Percentiles rank a stretch among this genome's conserved stretches.
Evolutionary conservation across 2,113 vertebrate species (phyloP).

Genomic region (Periophthalmus modestus): DNA sequence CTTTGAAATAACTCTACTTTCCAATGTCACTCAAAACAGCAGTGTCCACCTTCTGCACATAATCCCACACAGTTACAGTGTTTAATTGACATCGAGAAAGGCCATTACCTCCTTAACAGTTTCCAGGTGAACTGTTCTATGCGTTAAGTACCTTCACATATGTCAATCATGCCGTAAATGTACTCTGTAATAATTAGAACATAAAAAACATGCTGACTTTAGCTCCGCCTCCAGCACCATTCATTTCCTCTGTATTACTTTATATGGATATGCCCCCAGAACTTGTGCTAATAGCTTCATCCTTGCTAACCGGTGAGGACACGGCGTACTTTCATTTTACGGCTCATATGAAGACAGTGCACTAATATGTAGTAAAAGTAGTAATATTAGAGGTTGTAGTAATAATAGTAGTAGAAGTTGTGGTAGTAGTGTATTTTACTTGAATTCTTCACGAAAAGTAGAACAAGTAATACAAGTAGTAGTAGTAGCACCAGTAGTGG

Average conservation of each 20-base stretch:
- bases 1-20: background rate
- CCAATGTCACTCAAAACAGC: background rate
- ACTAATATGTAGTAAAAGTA: background rate
- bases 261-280: slow-evolving; percentile 21
- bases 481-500: no score
- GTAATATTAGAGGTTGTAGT: background rate
- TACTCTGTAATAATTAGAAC: slow-evolving; percentile 29
- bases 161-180: slow-evolving; percentile 37
- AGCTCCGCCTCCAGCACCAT: slow-evolving; percentile 11
- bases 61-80: background rate
- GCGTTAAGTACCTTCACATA: slow-evolving; percentile 20
- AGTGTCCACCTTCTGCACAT: slow-evolving; percentile 3
- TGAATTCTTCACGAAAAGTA: no score
- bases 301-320: slow-evolving; percentile 21
- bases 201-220: slow-evolving; percentile 25
- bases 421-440: no score
- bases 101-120: slow-evolving; percentile 4
- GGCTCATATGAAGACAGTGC: slow-evolving; percentile 43
- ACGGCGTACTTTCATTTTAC: slow-evolving; percentile 55
- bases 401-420: no score
- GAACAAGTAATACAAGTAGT: no score
- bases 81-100: slow-evolving; percentile 7
- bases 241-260: slow-evolving; percentile 24
- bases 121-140: slow-evolving; percentile 14
- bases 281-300: slow-evolving; percentile 17